A percentile compares a stretch with the other conserved stretches of the same genome.
These are phyloP conservation scores for Anagrus nilaparvatae DNA, from an alignment of 1,140 invertebrate genomes.

Conservation along the genomic window DNA sequence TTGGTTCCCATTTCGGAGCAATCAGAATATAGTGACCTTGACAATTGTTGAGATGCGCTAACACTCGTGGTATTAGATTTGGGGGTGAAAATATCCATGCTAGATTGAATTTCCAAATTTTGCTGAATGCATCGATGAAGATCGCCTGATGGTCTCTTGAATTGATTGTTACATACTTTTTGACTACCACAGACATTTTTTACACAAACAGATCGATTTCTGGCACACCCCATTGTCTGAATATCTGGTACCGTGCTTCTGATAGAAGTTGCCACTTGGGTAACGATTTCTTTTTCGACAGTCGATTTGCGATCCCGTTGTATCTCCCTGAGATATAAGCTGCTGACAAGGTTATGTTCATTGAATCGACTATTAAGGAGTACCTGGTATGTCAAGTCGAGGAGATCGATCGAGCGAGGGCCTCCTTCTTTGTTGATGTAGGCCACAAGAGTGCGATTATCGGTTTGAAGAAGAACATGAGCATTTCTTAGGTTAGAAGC, in stretches of 20 bases:
- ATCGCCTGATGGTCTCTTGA: constrained; percentile 15
- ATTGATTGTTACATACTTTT: constrained; percentile 22
- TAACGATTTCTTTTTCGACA: constrained; percentile 17
- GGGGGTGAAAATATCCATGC: constrained; percentile 33
- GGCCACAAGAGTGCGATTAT: constrained; percentile 20
- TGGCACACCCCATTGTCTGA: constrained; percentile 23
- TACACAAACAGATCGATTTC: constrained; percentile 26
- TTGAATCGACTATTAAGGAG: constrained; percentile 20
- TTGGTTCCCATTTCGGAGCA: constrained; percentile 5
- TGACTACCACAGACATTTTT: constrained; percentile 19
- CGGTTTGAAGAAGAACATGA: constrained; percentile 18
- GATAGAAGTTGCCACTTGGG: constrained; percentile 29
- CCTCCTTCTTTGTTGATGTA: constrained; percentile 29
- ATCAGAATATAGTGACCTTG: constrained; percentile 10
- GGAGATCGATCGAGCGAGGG: constrained; percentile 23
- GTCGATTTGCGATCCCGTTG: constrained; percentile 23
- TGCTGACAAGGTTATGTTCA: constrained; percentile 20
- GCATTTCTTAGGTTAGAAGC: constrained; percentile 8
- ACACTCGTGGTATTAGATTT: constrained; percentile 23
- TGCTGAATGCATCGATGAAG: constrained; percentile 25
- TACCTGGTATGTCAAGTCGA: constrained; percentile 22
- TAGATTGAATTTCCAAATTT: constrained; percentile 21
- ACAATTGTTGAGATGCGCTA: constrained; percentile 22
- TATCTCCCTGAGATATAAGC: constrained; percentile 21
- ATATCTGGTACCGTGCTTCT: constrained; percentile 12